Evolutionary conservation across 2,888 invertebrate genomes (phyloP).

Genomic region (Biston stratarius): DNA sequence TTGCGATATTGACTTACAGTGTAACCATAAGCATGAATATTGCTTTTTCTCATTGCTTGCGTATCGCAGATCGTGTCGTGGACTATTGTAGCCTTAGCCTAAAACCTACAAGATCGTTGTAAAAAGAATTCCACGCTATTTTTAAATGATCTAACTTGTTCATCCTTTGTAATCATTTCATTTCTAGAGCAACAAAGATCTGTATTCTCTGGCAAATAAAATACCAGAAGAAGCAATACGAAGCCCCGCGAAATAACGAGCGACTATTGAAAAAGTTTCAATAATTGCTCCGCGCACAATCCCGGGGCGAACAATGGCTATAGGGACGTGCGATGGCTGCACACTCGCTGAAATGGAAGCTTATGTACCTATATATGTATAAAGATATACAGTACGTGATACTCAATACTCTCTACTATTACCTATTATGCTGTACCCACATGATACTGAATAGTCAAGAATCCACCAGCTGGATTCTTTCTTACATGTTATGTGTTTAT

Average conservation of each 20-base stretch:
- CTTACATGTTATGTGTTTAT: too few relatives aligned
- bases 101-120: not conserved
- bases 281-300: slow-evolving; percentile 53
- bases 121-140: not conserved
- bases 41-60: too few relatives aligned
- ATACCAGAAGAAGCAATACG: slow-evolving; percentile 22
- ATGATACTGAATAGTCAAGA: too few relatives aligned
- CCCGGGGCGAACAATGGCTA: slow-evolving; percentile 21
- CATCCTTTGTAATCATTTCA: slow-evolving; percentile 11
- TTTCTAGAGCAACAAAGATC: slow-evolving; percentile 18
- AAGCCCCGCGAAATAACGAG: slow-evolving; percentile 43
- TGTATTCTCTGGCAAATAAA: slow-evolving; percentile 34
- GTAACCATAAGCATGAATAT: too few relatives aligned
- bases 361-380: slow-evolving; percentile 3
- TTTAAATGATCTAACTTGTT: not conserved
- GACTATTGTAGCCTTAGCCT: too few relatives aligned
- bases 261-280: slow-evolving; percentile 66
- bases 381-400: slow-evolving; percentile 6
- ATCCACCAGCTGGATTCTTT: too few relatives aligned
- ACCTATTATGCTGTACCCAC: not conserved
- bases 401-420: not conserved
- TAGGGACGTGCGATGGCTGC: slow-evolving; percentile 31
- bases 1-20: too few relatives aligned
- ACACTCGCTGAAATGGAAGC: slow-evolving; percentile 25
- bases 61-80: too few relatives aligned